These are phyloP conservation scores for Thalassophryne amazonica DNA, from an alignment of 2,797 vertebrate species.

Conservation along the genomic window DNA sequence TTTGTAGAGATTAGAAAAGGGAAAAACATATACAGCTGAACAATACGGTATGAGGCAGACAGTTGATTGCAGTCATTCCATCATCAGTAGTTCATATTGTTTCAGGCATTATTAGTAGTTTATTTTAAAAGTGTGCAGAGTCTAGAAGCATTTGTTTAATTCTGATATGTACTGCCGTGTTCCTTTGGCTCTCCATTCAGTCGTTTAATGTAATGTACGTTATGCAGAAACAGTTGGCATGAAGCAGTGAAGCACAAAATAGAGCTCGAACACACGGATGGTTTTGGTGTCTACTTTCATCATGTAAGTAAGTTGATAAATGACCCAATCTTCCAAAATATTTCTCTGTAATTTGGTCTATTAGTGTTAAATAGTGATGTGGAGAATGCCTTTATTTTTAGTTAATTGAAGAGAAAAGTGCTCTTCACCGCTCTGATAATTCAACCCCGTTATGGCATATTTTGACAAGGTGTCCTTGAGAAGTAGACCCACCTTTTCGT, in stretches of 20 bases:
- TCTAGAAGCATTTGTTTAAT: neutral
- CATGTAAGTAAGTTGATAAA: slow-evolving; percentile 20
- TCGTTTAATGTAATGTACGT: slow-evolving; percentile 3
- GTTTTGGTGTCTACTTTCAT: slow-evolving; percentile 29
- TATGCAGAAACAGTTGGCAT: slow-evolving; percentile 4
- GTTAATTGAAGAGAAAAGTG: slow-evolving; percentile 18
- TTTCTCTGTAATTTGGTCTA: neutral
- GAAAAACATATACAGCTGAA: too few species aligned
- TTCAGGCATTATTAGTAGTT: too few species aligned
- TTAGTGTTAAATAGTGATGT: neutral
- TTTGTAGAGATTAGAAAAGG: too few species aligned
- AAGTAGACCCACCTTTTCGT: slow-evolving; percentile 20
- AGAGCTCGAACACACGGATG: slow-evolving; percentile 1
- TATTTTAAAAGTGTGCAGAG: too few species aligned
- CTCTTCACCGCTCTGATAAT: slow-evolving; percentile 1
- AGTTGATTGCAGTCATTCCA: too few species aligned
- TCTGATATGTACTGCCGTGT: neutral
- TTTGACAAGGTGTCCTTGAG: slow-evolving; percentile 7
- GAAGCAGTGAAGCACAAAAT: slow-evolving; percentile 20
- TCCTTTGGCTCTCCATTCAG: neutral
- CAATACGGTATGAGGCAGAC: too few species aligned
- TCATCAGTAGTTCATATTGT: too few species aligned
- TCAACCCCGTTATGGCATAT: slow-evolving; percentile 3
- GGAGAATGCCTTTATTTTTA: slow-evolving; percentile 10
- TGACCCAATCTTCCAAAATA: slow-evolving; percentile 1